Evolutionary conservation across 2,888 invertebrate species (phyloP), one percentile per base, ranked within the genome.

Genomic region (Blera fallax): DNA sequence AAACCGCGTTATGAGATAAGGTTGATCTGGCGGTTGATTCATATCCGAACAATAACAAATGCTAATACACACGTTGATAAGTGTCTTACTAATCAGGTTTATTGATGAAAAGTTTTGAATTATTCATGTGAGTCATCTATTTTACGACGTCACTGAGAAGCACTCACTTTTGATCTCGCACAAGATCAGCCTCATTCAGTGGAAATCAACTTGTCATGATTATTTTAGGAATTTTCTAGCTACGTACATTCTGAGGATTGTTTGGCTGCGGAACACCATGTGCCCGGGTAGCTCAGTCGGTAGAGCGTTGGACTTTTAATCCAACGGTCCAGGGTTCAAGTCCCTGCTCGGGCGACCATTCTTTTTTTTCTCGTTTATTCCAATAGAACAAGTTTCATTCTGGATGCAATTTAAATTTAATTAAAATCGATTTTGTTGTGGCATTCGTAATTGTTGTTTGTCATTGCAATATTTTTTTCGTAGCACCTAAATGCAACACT

Each of bases 231-330:
- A n/a, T 29, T 29, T 48, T 65, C 24, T 54, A 32, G n/a, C 16
- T 10, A 1, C 8, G 14, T 37, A 69, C 8, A 34, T 40, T n/a
- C 8, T 34, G 16, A n/a, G 11, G 7, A 45, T 45, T 16, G 45
- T 67, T 52, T 58, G 79, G 8, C 58, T 1, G 1, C 0, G 0
- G 0, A 0, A 11, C 8, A 1, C 0, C 0, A 79, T 58, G 5
- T 80, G 85, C 85, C 85, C 85, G 85, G 85, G 85, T 85, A 85
- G 85, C 85, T 85, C 85, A 85, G 85, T 85, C 81, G 85, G 85
- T 85, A 85, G 85, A 85, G 85, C 85, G 85, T 85, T 85, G 85
- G 85, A 85, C 85, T 85, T 85, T 85, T 85, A 85, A 85, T 85
- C 85, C 85, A 85, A 85, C 85, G 85, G 85, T 85, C 85, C 85